Base-by-base conservation (phyloP, 2,888 invertebrate genomes). In the Peribatodes rhomboidaria region DNA sequence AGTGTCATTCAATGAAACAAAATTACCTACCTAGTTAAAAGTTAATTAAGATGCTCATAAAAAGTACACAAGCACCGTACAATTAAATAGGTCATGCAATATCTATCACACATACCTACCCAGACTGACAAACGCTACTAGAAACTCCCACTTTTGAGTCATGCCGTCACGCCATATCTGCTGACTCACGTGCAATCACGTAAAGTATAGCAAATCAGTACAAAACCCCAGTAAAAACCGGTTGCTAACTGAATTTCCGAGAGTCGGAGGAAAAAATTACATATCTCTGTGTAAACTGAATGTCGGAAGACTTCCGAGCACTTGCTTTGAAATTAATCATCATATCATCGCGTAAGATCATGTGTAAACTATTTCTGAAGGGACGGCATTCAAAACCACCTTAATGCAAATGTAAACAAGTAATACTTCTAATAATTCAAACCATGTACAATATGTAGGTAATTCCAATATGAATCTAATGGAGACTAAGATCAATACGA, bases 291-390 rank as follows among this genome's bases (percentile, higher is more conserved):
- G 42, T 39, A 49, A 58, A 47, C 39, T 14, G 18, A 50, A n/a
- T 11, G 54, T 42, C 35, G 16, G 33, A 56, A 53, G 16, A 42
- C 46, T 57, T 46, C 49, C 37, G 10, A 59, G 49, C 59, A 64
- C 42, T 64, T 54, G 58, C 47, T 37, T 60, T 35, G 42, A 55
- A 55, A 59, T 65, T 65, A 65, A 65, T 65, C 64, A 65, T 56
- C 31, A 44, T 27, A 42, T 55, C 55, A 50, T 56, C 55, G 33
- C 50, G 37, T 31, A 42, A 46, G 44, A 56, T 64, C 55, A 46
- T n/a, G n/a, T n/a, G n/a, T n/a, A n/a, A n/a, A n/a, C n/a, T n/a
- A n/a, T n/a, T n/a, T n/a, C n/a, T n/a, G n/a, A n/a, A n/a, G n/a
- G n/a, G n/a, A n/a, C n/a, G n/a, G n/a, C n/a, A n/a, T n/a, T n/a